Conservation (phyloP, 2,797 vertebrate species). For the Pyrocephalus nanus region DNA sequence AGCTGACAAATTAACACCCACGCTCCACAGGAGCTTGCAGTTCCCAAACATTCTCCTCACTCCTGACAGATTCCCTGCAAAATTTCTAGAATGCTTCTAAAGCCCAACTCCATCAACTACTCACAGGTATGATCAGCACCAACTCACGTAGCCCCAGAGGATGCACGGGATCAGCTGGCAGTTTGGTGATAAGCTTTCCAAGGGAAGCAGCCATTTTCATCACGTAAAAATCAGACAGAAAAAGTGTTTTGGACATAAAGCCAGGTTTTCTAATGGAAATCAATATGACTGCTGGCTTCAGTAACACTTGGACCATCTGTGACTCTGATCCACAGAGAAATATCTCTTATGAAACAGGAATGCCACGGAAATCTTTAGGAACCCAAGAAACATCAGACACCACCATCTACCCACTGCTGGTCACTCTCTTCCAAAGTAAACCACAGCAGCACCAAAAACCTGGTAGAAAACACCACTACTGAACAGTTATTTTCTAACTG, state of each 20-base stretch:
- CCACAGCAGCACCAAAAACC: not conserved
- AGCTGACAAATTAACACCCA: slow-evolving; percentile 21
- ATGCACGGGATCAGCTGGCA: not conserved
- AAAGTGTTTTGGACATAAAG: not conserved
- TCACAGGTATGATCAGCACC: not conserved
- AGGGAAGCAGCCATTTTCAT: not conserved
- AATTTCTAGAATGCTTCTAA: not conserved
- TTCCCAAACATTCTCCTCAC: not conserved
- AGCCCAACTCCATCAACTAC: not conserved
- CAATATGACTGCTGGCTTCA: not conserved
- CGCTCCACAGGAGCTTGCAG: not conserved
- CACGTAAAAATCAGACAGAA: not conserved
- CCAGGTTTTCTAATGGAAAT: not conserved
- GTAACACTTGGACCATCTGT: not conserved
- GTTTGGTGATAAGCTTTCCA: not conserved
- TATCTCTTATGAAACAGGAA: not conserved
- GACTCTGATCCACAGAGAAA: not conserved
- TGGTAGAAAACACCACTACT: not conserved
- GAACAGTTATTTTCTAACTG: not conserved
- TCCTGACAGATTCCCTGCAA: not conserved
- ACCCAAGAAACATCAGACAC: not conserved
- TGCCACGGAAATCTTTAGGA: not conserved
- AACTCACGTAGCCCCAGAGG: not conserved
- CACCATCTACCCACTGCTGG: not conserved
- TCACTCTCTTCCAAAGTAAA: not conserved